These are phyloP conservation scores for Drosophila varians DNA, from an alignment of 1,140 invertebrate genomes.

Conservation along the genomic window DNA sequence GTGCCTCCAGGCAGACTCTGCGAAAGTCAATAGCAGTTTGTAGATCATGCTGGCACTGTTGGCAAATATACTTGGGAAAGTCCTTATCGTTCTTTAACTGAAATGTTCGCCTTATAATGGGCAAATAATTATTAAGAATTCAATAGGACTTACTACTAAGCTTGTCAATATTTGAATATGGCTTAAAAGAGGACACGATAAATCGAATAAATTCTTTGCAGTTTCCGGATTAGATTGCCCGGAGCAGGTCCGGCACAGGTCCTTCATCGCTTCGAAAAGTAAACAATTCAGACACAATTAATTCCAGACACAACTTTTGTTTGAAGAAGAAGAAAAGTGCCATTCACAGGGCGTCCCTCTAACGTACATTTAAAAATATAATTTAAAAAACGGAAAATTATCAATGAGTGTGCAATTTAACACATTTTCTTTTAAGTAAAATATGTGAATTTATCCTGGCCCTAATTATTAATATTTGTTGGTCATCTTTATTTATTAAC, in stretches of 20 bases:
- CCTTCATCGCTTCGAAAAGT: slow-evolving; percentile 1
- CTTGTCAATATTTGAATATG: slow-evolving; percentile 42
- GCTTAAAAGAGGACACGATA: slow-evolving; percentile 16
- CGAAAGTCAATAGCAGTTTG: slow-evolving; percentile 53
- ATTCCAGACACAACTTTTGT: slow-evolving; percentile 14
- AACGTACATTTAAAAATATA: background rate
- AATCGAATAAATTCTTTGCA: slow-evolving; percentile 33
- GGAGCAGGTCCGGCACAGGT: slow-evolving; percentile 53
- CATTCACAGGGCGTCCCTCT: background rate
- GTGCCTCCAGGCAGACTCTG: slow-evolving; percentile 46
- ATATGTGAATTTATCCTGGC: no score
- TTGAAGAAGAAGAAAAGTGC: slow-evolving; percentile 19
- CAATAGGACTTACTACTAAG: slow-evolving; percentile 41
- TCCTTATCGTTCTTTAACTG: slow-evolving; percentile 31
- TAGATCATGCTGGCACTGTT: slow-evolving; percentile 29
- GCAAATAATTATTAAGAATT: no score
- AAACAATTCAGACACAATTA: no score
- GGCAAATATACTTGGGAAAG: slow-evolving; percentile 43
- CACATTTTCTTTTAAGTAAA: no score
- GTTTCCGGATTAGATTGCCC: slow-evolving; percentile 10
- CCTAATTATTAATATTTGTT: no score
- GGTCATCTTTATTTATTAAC: background rate
- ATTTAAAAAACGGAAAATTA: no score
- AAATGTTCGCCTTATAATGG: no score
- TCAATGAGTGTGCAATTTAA: no score